Evolutionary conservation across 2,113 vertebrate genomes (phyloP).

Genomic region (Aphyosemion australe): DNA sequence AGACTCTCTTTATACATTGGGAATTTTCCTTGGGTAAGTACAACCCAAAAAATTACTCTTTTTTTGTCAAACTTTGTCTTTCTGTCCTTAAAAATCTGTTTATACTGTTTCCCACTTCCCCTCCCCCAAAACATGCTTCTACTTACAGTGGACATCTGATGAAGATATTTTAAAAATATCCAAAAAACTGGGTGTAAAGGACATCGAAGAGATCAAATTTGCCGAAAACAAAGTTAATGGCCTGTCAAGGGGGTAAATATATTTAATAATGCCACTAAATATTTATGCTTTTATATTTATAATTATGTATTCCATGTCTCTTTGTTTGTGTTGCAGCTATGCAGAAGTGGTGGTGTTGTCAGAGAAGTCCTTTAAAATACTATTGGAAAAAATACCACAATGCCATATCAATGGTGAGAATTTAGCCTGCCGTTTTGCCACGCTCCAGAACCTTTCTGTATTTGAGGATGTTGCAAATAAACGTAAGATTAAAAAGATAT

Average conservation of each 20-base stretch:
- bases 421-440: slow-evolving; percentile 89
- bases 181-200: slow-evolving; percentile 85
- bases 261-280: background rate
- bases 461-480: slow-evolving; percentile 92
- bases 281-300: background rate
- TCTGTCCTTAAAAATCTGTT: no score
- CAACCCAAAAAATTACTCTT: no score
- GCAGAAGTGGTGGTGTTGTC: slow-evolving; percentile 90
- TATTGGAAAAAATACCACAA: slow-evolving; percentile 87
- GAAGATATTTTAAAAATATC: slow-evolving; percentile 86
- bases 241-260: slow-evolving; percentile 92
- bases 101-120: no score
- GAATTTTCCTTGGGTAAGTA: slow-evolving; percentile 95
- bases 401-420: slow-evolving; percentile 89
- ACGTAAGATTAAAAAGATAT: slow-evolving; percentile 81
- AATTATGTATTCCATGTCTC: background rate
- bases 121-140: slow-evolving; percentile 2
- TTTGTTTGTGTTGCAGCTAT: slow-evolving; percentile 77
- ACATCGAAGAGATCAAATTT: slow-evolving; percentile 90
- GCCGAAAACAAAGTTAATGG: slow-evolving; percentile 93
- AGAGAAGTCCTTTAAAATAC: slow-evolving; percentile 86
- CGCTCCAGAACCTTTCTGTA: slow-evolving; percentile 86
- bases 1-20: slow-evolving; percentile 87
- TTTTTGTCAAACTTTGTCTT: no score
- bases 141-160: slow-evolving; percentile 92